phyloP scores from a whole-genome alignment of 1,140 invertebrate genomes.

The Eueides isabella region DNA sequence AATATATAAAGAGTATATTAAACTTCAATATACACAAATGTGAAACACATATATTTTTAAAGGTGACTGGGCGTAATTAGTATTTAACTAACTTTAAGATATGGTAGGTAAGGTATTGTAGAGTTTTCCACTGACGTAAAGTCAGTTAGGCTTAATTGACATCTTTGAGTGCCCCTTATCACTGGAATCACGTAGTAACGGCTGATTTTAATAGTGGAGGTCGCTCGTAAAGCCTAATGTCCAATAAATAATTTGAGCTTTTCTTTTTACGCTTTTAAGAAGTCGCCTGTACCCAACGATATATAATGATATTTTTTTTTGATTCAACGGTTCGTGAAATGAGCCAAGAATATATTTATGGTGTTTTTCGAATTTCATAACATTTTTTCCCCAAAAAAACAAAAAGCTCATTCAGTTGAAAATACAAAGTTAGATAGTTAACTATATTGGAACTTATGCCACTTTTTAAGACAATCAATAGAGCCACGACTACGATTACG shows the following conservation, averaged over 20 bases:
- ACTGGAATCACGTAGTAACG: background rate
- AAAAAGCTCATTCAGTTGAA: no score
- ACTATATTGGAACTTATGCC: no score
- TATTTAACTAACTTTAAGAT: background rate
- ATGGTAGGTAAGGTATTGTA: no score
- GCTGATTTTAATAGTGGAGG: background rate
- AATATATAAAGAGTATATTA: background rate
- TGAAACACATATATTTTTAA: background rate
- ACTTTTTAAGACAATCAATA: no score
- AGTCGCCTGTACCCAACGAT: background rate
- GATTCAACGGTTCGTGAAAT: background rate
- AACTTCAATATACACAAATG: background rate
- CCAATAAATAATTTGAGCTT: conserved; percentile 6
- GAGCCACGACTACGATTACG: no score
- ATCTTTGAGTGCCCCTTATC: background rate
- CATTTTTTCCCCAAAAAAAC: no score
- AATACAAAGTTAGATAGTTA: no score
- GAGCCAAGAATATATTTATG: background rate
- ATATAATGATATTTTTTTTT: background rate
- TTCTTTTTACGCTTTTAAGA: conserved; percentile 2
- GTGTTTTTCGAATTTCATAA: background rate
- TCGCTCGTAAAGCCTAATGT: conserved; percentile 2
- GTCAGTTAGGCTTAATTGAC: background rate
- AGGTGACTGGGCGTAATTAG: background rate
- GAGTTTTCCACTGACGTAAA: background rate